Evolutionary conservation across 1,140 invertebrate genomes (phyloP).

Genomic region (Eumeta japonica): DNA sequence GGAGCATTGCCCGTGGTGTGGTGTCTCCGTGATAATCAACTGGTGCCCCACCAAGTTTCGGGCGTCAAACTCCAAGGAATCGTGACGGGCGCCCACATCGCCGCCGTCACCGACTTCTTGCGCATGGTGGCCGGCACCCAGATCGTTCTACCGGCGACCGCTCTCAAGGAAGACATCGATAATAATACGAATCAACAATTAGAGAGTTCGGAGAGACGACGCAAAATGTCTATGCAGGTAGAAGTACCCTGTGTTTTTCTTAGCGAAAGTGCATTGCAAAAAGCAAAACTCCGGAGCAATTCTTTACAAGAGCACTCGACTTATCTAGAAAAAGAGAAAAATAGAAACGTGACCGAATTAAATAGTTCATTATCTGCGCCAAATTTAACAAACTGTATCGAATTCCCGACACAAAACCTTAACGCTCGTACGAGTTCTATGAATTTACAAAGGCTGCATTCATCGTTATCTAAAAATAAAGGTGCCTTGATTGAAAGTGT

Average conservation of each 20-base stretch:
- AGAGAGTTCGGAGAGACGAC: slow-evolving; percentile 35
- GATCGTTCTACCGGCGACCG: slow-evolving; percentile 56
- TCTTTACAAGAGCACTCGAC: slow-evolving; percentile 40
- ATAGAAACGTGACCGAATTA: neutral
- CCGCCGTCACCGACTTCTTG: slow-evolving; percentile 62
- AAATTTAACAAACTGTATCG: neutral
- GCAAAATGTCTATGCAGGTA: slow-evolving; percentile 55
- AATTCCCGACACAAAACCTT: neutral
- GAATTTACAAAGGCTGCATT: neutral
- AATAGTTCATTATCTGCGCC: neutral
- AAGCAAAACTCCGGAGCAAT: slow-evolving; percentile 44
- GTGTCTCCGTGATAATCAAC: slow-evolving; percentile 64
- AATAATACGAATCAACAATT: slow-evolving; percentile 48
- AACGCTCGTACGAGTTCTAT: no score
- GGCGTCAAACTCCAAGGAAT: slow-evolving; percentile 63
- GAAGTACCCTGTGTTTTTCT: slow-evolving; percentile 56
- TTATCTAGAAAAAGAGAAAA: no score
- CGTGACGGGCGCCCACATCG: slow-evolving; percentile 62
- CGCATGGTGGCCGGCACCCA: slow-evolving; percentile 60
- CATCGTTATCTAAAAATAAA: neutral
- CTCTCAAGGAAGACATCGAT: slow-evolving; percentile 39
- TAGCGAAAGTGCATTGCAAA: slow-evolving; percentile 45
- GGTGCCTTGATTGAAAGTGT: slow-evolving; percentile 19
- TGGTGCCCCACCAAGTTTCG: slow-evolving; percentile 63
- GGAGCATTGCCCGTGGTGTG: slow-evolving; percentile 61